These are phyloP conservation scores for Gortyna flavago DNA, from an alignment of 2,888 invertebrate species.

Conservation along the genomic window DNA sequence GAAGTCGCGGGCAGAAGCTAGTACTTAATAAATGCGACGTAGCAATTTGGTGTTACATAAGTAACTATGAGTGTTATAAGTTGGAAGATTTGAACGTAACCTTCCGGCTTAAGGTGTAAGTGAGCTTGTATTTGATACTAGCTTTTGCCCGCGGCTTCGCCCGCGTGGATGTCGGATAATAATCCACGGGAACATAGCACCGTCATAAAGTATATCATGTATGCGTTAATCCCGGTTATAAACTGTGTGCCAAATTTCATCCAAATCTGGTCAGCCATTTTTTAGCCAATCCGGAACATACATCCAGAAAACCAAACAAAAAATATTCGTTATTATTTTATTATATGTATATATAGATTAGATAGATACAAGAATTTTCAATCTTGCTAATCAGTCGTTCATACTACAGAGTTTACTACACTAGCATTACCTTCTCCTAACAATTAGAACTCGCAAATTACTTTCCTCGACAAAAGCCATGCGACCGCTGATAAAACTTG, in stretches of 20 bases:
- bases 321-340: background rate
- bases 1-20: no score
- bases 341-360: background rate
- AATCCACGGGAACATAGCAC: background rate
- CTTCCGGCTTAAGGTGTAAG: background rate
- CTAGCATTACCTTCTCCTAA: slow-evolving; percentile 1
- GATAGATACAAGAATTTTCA: background rate
- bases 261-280: background rate
- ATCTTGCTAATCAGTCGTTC: background rate
- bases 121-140: background rate
- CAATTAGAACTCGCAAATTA: slow-evolving; percentile 46
- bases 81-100: background rate
- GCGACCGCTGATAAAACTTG: slow-evolving; percentile 72
- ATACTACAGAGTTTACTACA: slow-evolving; percentile 9
- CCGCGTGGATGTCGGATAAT: background rate
- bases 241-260: background rate
- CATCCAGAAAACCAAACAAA: background rate
- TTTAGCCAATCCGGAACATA: background rate
- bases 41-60: background rate
- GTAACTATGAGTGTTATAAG: background rate
- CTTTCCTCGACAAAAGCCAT: slow-evolving; percentile 64
- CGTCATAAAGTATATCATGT: background rate
- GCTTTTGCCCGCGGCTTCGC: background rate
- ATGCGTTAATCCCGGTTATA: background rate
- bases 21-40: background rate